phyloP scores from a whole-genome alignment of 2,797 vertebrate genomes.

The Micromesistius poutassou region DNA sequence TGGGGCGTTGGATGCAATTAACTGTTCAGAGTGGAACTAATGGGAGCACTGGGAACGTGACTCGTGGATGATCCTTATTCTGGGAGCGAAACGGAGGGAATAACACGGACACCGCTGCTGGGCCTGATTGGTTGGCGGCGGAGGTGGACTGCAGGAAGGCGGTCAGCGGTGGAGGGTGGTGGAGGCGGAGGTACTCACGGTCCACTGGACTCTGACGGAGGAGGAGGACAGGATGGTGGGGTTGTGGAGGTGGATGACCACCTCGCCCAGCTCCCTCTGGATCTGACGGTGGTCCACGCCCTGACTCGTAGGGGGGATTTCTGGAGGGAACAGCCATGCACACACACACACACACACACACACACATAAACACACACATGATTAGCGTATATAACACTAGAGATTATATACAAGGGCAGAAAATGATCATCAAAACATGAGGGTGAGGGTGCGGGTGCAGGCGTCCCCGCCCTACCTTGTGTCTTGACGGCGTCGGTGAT shows the following conservation, averaged over 20 bases:
- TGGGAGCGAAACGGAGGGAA: conserved; percentile 2
- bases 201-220: conserved; percentile 95
- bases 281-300: conserved; percentile 97
- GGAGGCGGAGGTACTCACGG: conserved; percentile 75
- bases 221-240: conserved; percentile 97
- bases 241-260: conserved; percentile 94
- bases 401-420: too few relatives aligned
- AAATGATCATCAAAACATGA: too few relatives aligned
- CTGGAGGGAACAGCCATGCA: conserved; percentile 65
- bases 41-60: too few relatives aligned
- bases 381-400: not conserved
- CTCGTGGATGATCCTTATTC: too few relatives aligned
- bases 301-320: conserved; percentile 93
- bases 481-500: conserved; percentile 97
- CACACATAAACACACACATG: conserved; percentile 10
- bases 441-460: not conserved
- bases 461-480: conserved; percentile 77
- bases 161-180: not conserved
- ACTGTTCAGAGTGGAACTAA: too few relatives aligned
- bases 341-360: conserved; percentile 13
- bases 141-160: conserved; percentile 17
- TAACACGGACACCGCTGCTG: conserved; percentile 38
- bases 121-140: conserved; percentile 39
- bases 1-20: too few relatives aligned
- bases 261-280: conserved; percentile 89